Conservation (phyloP, 2,888 invertebrate species). For the Allophyes oxyacanthae region DNA sequence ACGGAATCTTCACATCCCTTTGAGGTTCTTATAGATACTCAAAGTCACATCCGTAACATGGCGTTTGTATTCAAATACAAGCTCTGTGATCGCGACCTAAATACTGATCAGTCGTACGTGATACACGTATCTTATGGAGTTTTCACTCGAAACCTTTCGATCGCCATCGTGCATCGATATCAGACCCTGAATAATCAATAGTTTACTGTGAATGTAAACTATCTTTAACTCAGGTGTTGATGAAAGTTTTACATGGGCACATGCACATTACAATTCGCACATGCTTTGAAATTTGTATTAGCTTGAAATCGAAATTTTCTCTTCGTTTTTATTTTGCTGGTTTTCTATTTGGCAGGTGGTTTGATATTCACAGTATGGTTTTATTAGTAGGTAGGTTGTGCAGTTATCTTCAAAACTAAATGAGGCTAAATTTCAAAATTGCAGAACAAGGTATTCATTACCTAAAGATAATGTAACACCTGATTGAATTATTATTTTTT, state of each 20-base stretch:
- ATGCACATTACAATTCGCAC: conserved; percentile 27
- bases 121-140: conserved; percentile 70
- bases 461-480: too few species aligned
- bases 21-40: too few species aligned
- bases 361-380: too few species aligned
- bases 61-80: conserved; percentile 70
- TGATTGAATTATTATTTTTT: too few species aligned
- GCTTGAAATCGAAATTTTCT: too few species aligned
- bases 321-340: too few species aligned
- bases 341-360: too few species aligned
- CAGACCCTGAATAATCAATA: conserved; percentile 57
- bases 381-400: too few species aligned
- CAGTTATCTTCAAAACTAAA: too few species aligned
- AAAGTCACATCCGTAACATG: conserved; percentile 74
- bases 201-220: conserved; percentile 51
- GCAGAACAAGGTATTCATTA: too few species aligned
- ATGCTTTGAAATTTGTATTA: conserved; percentile 25
- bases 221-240: conserved; percentile 38
- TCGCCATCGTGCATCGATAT: conserved; percentile 60
- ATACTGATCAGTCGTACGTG: conserved; percentile 80
- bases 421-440: too few species aligned
- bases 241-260: conserved; percentile 51
- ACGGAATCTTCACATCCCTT: conserved; percentile 54
- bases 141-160: conserved; percentile 75
- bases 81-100: conserved; percentile 69